Evolutionary conservation across 1,140 invertebrate genomes (phyloP), one percentile per base, ranked within the genome.

Genomic region (Lethrus apterus): DNA sequence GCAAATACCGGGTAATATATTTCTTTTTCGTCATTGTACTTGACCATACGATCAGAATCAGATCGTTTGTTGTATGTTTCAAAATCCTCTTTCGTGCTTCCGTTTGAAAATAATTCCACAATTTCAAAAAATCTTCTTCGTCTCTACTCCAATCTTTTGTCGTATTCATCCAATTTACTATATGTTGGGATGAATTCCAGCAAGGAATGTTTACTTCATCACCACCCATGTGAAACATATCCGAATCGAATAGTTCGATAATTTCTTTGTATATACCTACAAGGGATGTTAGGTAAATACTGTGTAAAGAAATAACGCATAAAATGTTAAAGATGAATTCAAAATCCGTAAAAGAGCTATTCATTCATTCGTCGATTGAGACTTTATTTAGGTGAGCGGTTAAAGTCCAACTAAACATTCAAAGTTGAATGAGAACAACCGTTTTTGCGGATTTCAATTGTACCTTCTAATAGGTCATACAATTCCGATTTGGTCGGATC

Each of bases 161-260:
- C 1, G 71, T 66, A 36, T 64, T 26, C 83, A 92, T 86, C 77
- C 83, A 89, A 2, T 78, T 62, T 24, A 69, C 73, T 52, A 92
- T 84, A 11, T 67, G 65, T 5, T 63, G 54, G 0, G 79, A 81
- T 2, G 77, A 74, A 56, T 84, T 87, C 89, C 89, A 93, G 58
- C 88, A 91, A 19, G 70, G 67, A 14, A 76, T 58, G 46, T 73
- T 68, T 1, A 78, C 86, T 60, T 93, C 88, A 59, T 91, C 88
- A 0, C 88, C 89, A 17, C 89, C 89, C 86, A 91, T 89, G 57
- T 93, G 89, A 63, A 91, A 91, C 0, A 91, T 68, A 56, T 88
- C 85, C 0, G 84, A 77, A 15, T 77, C 48, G 56, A 88, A 86
- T 24, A 73, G 60, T 3, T 77, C 71, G 59, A 70, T 24, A 67